Conservation (phyloP, 2,797 vertebrate species). For the Lutra lutra region DNA sequence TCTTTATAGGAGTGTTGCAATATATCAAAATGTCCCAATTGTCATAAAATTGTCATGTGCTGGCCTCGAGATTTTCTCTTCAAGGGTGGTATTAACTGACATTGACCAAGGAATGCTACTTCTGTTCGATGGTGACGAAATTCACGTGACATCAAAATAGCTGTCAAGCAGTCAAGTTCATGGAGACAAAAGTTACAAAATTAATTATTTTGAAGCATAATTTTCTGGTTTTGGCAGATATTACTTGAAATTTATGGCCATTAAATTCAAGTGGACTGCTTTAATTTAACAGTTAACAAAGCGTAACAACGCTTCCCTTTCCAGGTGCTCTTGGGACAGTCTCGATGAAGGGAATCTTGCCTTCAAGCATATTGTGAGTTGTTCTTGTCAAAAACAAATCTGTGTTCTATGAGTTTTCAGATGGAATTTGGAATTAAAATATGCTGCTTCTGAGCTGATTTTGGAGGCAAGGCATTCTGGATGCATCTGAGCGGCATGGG, state of each 20-base stretch:
- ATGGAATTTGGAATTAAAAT: background rate
- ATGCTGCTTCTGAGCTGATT: background rate
- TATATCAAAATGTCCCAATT: background rate
- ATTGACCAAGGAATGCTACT: background rate
- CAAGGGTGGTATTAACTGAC: background rate
- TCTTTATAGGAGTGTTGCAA: background rate
- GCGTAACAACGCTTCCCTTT: background rate
- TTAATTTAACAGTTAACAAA: background rate
- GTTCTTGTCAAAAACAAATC: background rate
- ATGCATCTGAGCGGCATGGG: background rate
- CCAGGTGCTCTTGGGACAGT: background rate
- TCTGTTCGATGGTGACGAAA: background rate
- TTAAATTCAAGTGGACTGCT: background rate
- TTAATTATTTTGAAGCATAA: background rate
- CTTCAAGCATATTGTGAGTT: background rate
- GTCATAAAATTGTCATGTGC: background rate
- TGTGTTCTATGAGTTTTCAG: background rate
- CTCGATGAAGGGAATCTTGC: background rate
- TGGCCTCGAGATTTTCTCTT: background rate
- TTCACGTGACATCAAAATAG: background rate
- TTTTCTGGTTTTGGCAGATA: background rate
- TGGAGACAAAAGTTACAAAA: background rate
- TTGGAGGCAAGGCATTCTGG: too few species aligned
- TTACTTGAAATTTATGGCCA: background rate
- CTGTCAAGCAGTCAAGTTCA: background rate